phyloP scores from a whole-genome alignment of 2,888 invertebrate genomes.

The Eutolmus rufibarbis region DNA sequence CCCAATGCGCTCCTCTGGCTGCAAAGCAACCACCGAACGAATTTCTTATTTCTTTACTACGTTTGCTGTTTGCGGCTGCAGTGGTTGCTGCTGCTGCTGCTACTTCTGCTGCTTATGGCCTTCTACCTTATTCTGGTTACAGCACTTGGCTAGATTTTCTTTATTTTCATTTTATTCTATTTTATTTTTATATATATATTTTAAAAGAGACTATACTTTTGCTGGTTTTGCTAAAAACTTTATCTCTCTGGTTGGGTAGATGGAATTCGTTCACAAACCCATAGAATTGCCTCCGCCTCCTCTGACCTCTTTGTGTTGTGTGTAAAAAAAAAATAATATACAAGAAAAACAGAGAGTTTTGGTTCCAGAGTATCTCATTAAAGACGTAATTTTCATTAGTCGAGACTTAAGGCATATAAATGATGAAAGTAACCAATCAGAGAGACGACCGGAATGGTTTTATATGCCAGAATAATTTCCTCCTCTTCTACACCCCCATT shows the following conservation, averaged over 20 bases:
- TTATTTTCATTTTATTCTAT: neutral
- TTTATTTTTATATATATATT: neutral
- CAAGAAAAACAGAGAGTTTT: neutral
- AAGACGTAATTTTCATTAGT: constrained; percentile 13
- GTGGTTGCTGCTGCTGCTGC: too few species aligned
- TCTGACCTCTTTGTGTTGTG: neutral
- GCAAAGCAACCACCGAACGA: neutral
- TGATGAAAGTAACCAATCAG: neutral
- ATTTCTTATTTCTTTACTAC: neutral
- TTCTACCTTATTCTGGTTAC: neutral
- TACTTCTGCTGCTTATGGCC: neutral
- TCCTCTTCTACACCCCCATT: too few species aligned
- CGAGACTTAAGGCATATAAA: neutral
- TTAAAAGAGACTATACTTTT: neutral
- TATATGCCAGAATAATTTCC: neutral
- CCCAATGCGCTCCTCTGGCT: neutral
- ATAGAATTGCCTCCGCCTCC: too few species aligned
- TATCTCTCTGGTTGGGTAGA: neutral
- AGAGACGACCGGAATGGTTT: neutral
- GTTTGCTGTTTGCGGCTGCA: neutral
- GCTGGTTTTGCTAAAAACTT: neutral
- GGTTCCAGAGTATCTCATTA: neutral
- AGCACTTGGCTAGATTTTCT: neutral
- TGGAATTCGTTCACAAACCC: neutral
- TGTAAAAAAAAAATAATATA: too few species aligned